These are phyloP conservation scores for Chirona hameri DNA, from an alignment of 2,888 invertebrate genomes.

Conservation along the genomic window DNA sequence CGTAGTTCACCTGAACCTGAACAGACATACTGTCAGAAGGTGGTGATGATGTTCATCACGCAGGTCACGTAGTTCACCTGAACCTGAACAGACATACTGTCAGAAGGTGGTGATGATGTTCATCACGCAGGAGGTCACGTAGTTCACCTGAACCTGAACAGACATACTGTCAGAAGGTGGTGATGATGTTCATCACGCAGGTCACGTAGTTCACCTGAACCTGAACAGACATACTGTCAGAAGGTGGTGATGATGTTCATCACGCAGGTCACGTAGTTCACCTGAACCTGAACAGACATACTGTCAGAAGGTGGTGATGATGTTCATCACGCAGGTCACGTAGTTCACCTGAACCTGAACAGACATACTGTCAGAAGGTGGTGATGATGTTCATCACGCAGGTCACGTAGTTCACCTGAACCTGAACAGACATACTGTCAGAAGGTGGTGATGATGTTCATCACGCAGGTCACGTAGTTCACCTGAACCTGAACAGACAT, in stretches of 20 bases:
- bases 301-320: slow-evolving; percentile 79
- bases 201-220: slow-evolving; percentile 64
- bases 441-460: slow-evolving; percentile 90
- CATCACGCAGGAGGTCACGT: slow-evolving; percentile 82
- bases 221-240: slow-evolving; percentile 47
- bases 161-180: slow-evolving; percentile 65
- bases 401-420: slow-evolving; percentile 64
- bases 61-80: slow-evolving; percentile 70
- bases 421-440: slow-evolving; percentile 45
- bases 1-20: slow-evolving; percentile 58
- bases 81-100: background rate
- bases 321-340: slow-evolving; percentile 83
- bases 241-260: slow-evolving; percentile 92
- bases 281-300: slow-evolving; percentile 23
- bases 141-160: slow-evolving; percentile 50
- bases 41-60: slow-evolving; percentile 86
- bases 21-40: slow-evolving; percentile 59
- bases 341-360: slow-evolving; percentile 54
- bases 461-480: slow-evolving; percentile 79
- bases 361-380: slow-evolving; percentile 62
- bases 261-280: slow-evolving; percentile 76
- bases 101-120: slow-evolving; percentile 88
- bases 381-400: slow-evolving; percentile 88
- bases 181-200: slow-evolving; percentile 86
- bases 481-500: slow-evolving; percentile 26